Evolutionary conservation across 2,797 vertebrate genomes (phyloP).

Genomic region (Manis crassicaudata): DNA sequence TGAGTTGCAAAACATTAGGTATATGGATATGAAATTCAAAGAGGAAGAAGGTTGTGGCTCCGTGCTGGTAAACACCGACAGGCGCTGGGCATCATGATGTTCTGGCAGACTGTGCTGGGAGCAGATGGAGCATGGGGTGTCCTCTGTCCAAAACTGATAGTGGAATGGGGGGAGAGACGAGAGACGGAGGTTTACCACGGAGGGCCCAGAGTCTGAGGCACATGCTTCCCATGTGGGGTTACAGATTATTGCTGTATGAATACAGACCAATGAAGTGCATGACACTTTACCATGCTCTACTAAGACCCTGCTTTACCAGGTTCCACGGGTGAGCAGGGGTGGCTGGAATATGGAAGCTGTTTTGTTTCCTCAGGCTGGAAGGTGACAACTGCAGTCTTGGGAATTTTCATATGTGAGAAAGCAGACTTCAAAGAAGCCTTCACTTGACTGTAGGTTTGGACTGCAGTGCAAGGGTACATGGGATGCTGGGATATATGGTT

Average conservation of each 20-base stretch:
- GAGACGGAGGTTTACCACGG: accelerated
- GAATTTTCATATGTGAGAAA: neutral
- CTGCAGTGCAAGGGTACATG: neutral
- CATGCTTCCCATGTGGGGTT: accelerated
- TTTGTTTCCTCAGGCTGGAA: neutral
- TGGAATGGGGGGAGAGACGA: neutral
- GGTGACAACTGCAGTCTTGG: accelerated
- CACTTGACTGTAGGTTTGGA: neutral
- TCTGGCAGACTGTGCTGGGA: neutral
- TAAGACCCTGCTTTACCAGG: too few relatives aligned
- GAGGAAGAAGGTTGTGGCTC: too few relatives aligned
- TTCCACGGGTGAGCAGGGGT: neutral
- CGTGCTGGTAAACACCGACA: accelerated
- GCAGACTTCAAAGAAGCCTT: neutral
- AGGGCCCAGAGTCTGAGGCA: neutral
- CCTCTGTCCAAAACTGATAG: neutral
- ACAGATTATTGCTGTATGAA: accelerated
- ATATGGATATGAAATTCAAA: neutral
- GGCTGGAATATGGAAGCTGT: neutral
- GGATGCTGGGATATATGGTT: too few relatives aligned
- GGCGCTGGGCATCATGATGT: accelerated
- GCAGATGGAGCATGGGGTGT: accelerated
- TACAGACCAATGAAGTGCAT: neutral
- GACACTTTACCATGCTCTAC: neutral
- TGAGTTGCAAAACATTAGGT: slow-evolving; percentile 31